Conservation (phyloP, 2,888 invertebrate species). For the Drosophila limbata region DNA sequence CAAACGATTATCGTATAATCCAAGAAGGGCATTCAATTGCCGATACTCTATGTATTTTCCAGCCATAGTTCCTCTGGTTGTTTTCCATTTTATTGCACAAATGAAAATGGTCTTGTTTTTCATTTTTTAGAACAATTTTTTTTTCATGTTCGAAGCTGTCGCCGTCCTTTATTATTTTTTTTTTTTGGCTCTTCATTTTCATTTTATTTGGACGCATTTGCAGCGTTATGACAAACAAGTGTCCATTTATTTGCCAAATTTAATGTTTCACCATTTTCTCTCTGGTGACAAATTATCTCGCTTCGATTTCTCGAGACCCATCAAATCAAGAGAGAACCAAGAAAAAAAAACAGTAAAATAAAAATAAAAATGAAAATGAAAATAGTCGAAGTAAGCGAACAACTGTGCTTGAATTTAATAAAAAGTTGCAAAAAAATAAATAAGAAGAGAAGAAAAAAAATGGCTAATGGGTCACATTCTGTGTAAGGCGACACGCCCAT, state of each 20-base stretch:
- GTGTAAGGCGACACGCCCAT: slow-evolving; percentile 26
- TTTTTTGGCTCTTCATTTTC: slow-evolving; percentile 54
- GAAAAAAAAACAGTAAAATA: neutral
- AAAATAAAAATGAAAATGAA: slow-evolving; percentile 11
- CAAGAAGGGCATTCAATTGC: slow-evolving; percentile 33
- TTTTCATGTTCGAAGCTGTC: slow-evolving; percentile 40
- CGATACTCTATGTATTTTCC: slow-evolving; percentile 4
- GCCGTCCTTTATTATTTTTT: slow-evolving; percentile 5
- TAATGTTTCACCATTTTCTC: slow-evolving; percentile 77
- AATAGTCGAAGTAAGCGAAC: slow-evolving; percentile 35
- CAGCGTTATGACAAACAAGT: slow-evolving; percentile 80
- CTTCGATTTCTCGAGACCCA: slow-evolving; percentile 72
- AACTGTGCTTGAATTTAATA: slow-evolving; percentile 75
- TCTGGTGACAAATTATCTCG: slow-evolving; percentile 75
- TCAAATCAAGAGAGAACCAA: slow-evolving; percentile 35
- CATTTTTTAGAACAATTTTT: slow-evolving; percentile 60
- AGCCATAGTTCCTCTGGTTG: slow-evolving; percentile 43
- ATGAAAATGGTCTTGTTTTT: slow-evolving; percentile 79
- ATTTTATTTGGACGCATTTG: slow-evolving; percentile 76
- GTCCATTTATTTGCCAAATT: slow-evolving; percentile 81
- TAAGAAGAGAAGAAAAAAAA: slow-evolving; percentile 15
- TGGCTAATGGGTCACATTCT: slow-evolving; percentile 73
- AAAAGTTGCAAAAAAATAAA: slow-evolving; percentile 20
- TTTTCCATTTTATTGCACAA: slow-evolving; percentile 76
- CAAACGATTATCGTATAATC: too few relatives aligned